phyloP scores from a whole-genome alignment of 2,113 vertebrate species.

The Spheniscus mendiculus region DNA sequence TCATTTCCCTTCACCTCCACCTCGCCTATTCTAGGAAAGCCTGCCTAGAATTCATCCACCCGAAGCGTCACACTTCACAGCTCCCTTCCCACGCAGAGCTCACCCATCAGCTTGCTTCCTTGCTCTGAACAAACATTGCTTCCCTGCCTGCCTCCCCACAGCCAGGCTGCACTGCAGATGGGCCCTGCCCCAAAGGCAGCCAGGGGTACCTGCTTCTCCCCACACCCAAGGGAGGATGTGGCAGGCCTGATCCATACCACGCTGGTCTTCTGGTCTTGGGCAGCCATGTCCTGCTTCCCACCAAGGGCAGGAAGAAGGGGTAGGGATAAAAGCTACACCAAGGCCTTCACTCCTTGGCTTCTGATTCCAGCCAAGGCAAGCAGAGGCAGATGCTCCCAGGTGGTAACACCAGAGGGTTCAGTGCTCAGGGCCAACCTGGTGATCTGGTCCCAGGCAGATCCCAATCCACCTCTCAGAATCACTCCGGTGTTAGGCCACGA shows the following conservation, averaged over 20 bases:
- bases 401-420: neutral
- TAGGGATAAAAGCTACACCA: neutral
- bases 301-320: neutral
- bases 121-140: neutral
- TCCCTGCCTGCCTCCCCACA: neutral
- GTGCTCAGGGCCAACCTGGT: neutral
- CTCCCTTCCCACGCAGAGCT: slow-evolving; percentile 8
- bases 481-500: neutral
- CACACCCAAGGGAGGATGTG: neutral
- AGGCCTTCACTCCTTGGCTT: neutral
- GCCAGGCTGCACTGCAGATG: neutral
- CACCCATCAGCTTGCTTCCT: neutral
- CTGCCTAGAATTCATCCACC: neutral
- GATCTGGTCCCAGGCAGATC: neutral
- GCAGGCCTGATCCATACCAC: neutral
- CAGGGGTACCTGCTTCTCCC: neutral
- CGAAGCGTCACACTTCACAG: neutral
- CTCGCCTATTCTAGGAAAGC: neutral
- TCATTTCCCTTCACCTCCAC: neutral
- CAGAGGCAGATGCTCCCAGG: neutral
- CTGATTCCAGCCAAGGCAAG: neutral
- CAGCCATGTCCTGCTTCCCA: neutral
- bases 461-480: neutral
- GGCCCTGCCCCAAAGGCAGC: neutral
- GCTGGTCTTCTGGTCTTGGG: neutral